phyloP scores from a whole-genome alignment of 2,113 vertebrate genomes.

The Sardina pilchardus region DNA sequence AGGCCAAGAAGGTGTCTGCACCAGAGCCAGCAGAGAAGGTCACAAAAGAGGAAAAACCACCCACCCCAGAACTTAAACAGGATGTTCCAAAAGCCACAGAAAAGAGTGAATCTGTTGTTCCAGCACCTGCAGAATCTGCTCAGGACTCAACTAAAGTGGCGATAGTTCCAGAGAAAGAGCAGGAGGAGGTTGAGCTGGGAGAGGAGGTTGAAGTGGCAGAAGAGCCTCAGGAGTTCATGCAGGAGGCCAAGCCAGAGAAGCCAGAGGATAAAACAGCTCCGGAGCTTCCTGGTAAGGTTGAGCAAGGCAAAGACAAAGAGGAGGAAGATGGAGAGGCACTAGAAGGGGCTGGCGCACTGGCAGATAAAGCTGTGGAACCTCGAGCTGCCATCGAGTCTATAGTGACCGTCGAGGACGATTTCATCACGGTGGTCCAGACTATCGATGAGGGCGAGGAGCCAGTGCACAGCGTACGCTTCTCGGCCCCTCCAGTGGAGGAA shows the following conservation, averaged over 20 bases:
- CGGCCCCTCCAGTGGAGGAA: slow-evolving; percentile 76
- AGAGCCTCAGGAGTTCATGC: slow-evolving; percentile 67
- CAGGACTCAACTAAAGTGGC: not conserved
- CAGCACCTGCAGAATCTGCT: not conserved
- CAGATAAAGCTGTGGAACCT: slow-evolving; percentile 66
- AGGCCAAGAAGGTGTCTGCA: slow-evolving; percentile 36
- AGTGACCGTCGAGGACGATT: slow-evolving; percentile 95
- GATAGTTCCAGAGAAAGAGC: slow-evolving; percentile 53
- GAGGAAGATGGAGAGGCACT: slow-evolving; percentile 54
- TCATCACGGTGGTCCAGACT: slow-evolving; percentile 96
- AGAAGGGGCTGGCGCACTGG: slow-evolving; percentile 50
- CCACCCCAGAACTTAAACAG: slow-evolving; percentile 18
- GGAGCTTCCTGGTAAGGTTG: not conserved
- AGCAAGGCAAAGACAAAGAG: slow-evolving; percentile 32
- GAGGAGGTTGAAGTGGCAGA: slow-evolving; percentile 66
- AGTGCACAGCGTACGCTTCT: slow-evolving; percentile 92
- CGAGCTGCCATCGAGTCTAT: slow-evolving; percentile 91
- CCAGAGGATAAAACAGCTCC: slow-evolving; percentile 21
- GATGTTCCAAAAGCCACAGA: slow-evolving; percentile 16
- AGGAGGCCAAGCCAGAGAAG: slow-evolving; percentile 50
- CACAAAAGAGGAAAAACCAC: slow-evolving; percentile 32
- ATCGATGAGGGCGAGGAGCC: slow-evolving; percentile 88
- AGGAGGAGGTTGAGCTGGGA: slow-evolving; percentile 61
- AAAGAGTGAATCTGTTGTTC: slow-evolving; percentile 1
- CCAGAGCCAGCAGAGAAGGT: slow-evolving; percentile 37